phyloP scores from a whole-genome alignment of 2,113 vertebrate species.

The Uria aalge region DNA sequence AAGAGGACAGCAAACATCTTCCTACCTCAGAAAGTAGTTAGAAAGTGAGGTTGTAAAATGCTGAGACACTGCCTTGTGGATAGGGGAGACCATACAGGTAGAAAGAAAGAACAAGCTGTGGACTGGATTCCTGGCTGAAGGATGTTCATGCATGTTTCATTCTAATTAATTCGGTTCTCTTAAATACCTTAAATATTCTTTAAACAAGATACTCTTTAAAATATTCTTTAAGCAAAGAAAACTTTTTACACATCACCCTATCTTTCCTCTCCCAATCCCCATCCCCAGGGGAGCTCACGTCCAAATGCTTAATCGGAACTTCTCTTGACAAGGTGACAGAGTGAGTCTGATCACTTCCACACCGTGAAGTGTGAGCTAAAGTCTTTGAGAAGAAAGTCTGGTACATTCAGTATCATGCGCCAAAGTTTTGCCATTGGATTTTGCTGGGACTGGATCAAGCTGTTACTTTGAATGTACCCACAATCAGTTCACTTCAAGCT shows the following conservation, averaged over 20 bases:
- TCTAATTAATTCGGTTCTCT: neutral
- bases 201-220: neutral
- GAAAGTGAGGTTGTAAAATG: neutral
- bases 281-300: neutral
- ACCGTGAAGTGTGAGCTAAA: neutral
- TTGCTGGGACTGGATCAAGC: constrained; percentile 13
- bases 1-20: neutral
- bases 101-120: neutral
- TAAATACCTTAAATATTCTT: neutral
- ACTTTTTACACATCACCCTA: neutral
- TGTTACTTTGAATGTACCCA: constrained; percentile 6
- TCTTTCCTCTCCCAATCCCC: neutral
- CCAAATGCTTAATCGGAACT: neutral
- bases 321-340: neutral
- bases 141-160: neutral
- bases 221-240: neutral
- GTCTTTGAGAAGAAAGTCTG: neutral
- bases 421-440: neutral
- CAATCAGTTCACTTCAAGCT: neutral
- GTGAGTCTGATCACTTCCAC: neutral
- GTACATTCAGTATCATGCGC: neutral
- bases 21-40: neutral
- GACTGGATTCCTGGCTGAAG: neutral
- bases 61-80: neutral
- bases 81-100: neutral